Conservation (phyloP, 2,113 vertebrate genomes). For the Donacobius atricapilla region DNA sequence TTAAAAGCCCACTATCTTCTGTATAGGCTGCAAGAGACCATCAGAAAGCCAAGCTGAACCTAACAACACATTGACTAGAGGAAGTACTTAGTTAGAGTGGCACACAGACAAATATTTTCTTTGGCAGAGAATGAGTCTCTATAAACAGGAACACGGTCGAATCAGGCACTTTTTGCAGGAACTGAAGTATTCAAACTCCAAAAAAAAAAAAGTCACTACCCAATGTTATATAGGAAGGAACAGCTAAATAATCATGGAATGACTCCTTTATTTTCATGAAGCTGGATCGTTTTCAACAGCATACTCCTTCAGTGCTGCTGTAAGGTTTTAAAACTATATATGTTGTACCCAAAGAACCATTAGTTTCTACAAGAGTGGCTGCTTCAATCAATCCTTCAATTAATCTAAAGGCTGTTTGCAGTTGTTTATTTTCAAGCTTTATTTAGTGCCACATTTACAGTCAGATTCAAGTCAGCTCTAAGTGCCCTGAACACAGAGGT, state of each 20-base stretch:
- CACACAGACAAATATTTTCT: constrained; percentile 54
- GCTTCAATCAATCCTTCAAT: background rate
- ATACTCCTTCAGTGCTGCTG: background rate
- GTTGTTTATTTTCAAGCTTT: background rate
- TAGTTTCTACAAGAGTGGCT: background rate
- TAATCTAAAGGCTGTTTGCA: background rate
- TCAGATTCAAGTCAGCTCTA: background rate
- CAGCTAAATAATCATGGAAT: background rate
- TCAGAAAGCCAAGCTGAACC: constrained; percentile 43
- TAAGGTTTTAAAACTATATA: background rate
- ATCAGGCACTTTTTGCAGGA: background rate
- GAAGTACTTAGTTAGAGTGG: constrained; percentile 42
- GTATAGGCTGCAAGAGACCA: constrained; percentile 31
- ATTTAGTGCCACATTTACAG: background rate
- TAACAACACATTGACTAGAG: constrained; percentile 47
- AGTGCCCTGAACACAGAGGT: background rate
- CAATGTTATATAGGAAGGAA: background rate
- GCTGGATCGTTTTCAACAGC: background rate
- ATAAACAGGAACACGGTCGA: constrained; percentile 32
- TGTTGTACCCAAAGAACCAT: background rate
- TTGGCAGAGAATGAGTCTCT: constrained; percentile 55
- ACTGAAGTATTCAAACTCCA: background rate
- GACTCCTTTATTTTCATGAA: background rate
- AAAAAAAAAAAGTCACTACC: background rate
- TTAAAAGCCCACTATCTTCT: constrained; percentile 19